A percentile compares a stretch with the other conserved stretches of the same genome.
Evolutionary conservation across 2,888 invertebrate species (phyloP).

Genomic region (Coelinius sp.): DNA sequence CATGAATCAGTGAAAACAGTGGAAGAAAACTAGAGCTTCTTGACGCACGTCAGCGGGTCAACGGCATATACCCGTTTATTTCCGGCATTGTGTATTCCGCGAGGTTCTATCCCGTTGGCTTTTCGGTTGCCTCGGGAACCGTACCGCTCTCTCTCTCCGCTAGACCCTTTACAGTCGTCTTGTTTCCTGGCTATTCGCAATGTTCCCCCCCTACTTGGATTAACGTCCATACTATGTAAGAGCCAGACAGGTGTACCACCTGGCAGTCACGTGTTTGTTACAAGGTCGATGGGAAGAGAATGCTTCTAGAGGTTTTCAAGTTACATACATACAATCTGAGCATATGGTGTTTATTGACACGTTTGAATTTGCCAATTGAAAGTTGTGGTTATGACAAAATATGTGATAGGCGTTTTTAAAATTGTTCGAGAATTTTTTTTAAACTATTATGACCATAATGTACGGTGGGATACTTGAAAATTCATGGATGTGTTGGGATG

Average conservation of each 20-base stretch:
- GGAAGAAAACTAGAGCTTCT: not conserved
- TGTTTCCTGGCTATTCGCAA: constrained; percentile 5
- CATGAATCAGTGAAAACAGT: constrained; percentile 16
- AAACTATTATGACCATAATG: not conserved
- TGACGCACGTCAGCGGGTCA: constrained; percentile 56
- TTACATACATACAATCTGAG: not conserved
- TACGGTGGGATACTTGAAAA: not conserved
- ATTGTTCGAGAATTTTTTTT: not conserved
- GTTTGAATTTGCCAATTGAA: not conserved
- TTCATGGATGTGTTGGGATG: not conserved
- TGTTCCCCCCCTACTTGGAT: constrained; percentile 6
- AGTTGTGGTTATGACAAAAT: not conserved
- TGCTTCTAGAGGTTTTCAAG: not conserved
- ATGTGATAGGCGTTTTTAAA: not conserved
- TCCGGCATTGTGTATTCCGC: constrained; percentile 62
- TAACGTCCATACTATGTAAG: constrained; percentile 4
- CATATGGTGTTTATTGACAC: not conserved
- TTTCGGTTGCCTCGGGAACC: constrained; percentile 29
- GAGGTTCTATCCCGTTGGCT: constrained; percentile 28
- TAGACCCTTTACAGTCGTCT: constrained; percentile 36
- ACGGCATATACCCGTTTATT: constrained; percentile 66
- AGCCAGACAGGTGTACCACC: constrained; percentile 50
- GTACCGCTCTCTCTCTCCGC: constrained; percentile 29
- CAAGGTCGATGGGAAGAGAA: constrained; percentile 61
- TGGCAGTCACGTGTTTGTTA: constrained; percentile 59